Base-by-base conservation (phyloP, 2,797 vertebrate species). In the Rhinatrema bivittatum region DNA sequence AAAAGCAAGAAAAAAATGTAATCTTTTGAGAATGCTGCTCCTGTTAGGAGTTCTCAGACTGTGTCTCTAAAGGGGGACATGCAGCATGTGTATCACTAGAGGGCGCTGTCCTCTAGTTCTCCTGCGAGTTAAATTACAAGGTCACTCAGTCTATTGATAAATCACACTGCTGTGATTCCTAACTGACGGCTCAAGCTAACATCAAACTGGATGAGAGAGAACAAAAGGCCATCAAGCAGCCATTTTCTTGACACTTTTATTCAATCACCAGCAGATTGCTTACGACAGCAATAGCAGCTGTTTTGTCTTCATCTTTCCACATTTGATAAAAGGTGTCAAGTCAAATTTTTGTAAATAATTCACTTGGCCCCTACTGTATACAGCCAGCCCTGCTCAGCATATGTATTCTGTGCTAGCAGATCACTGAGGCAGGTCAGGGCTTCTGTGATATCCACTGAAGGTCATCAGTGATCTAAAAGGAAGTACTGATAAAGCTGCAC, bases 181-280 rank as follows among this genome's bases (percentile, higher is more conserved):
- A 87, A 92, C 91, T 96, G 95, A 99, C 95, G 97, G 93, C 95
- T 97, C 94, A 91, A 95, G 96, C 94, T 96, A 98, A 98, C 94
- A 97, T 99, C 94, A 98, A 94, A 90, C 91, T 87, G 91, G 91
- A 95, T 93, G 87, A 91, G 86, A 88, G 87, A 93, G 93, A 97
- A 99, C 94, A 99, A 97, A 99, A 99, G 94, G 94, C 91, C 91
- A 94, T 97, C 95, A 96, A 93, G 93, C 91, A 87, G 88, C 90
- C 94, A 93, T 94, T 95, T 97, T 96, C 94, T 90, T 98, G 95
- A 99, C 95, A 98, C 93, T 98, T 99, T 99, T 98, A 99, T 96
- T 99, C 94, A 98, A 99, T 99, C 95, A 96, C 91, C 80, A 87
- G 91, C 93, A 97, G 94, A 99, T 99, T 99, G 94, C 93, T 98